A percentile compares a stretch with the other conserved stretches of the same genome.
phyloP scores from a whole-genome alignment of 2,888 invertebrate species.

The Euclidia mi region DNA sequence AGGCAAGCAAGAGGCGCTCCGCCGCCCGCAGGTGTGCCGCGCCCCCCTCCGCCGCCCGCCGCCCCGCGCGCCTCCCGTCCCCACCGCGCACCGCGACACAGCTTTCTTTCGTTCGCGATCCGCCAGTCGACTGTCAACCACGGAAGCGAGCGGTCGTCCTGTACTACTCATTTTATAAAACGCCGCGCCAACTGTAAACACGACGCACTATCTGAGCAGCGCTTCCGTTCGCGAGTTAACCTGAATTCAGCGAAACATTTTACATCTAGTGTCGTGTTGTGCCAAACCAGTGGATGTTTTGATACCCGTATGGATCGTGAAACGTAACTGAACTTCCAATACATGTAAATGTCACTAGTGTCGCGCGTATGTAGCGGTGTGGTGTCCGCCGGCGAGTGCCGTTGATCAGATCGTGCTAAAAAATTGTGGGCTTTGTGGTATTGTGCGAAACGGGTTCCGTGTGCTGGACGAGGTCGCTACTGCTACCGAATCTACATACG shows the following conservation, averaged over 20 bases:
- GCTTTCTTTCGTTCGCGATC: constrained; percentile 67
- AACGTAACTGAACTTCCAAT: constrained; percentile 77
- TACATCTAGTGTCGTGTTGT: constrained; percentile 82
- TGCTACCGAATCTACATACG: constrained; percentile 77
- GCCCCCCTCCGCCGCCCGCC: constrained; percentile 60
- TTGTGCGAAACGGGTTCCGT: constrained; percentile 82
- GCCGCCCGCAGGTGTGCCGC: constrained; percentile 85
- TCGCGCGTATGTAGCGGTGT: constrained; percentile 78
- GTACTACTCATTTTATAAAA: constrained; percentile 60
- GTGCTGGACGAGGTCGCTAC: constrained; percentile 68
- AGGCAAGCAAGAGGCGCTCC: constrained; percentile 77
- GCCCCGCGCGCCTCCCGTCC: constrained; percentile 62
- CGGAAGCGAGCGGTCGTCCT: constrained; percentile 70
- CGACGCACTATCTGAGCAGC: constrained; percentile 82
- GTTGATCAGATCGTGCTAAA: constrained; percentile 78
- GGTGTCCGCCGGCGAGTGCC: constrained; percentile 76
- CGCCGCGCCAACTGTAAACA: constrained; percentile 88
- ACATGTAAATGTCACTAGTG: constrained; percentile 83
- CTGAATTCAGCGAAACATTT: constrained; percentile 75
- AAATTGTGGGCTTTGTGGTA: constrained; percentile 78
- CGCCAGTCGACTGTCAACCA: constrained; percentile 85
- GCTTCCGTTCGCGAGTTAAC: constrained; percentile 84
- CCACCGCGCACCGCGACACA: constrained; percentile 73
- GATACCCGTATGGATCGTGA: constrained; percentile 73
- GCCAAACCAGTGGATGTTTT: constrained; percentile 80